phyloP scores from a whole-genome alignment of 2,113 vertebrate species.

The Holacanthus passer region DNA sequence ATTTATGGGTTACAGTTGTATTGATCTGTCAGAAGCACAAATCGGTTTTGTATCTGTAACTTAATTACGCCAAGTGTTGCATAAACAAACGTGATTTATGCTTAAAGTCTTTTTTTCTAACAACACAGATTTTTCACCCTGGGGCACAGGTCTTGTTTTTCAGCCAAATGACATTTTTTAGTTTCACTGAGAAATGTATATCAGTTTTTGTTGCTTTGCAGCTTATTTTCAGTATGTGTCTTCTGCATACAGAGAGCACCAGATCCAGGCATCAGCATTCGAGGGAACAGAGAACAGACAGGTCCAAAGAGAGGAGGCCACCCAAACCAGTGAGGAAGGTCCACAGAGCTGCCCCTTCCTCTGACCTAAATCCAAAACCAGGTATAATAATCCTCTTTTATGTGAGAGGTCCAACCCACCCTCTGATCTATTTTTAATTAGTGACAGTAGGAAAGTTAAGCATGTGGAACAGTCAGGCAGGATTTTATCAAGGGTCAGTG shows the following conservation, averaged over 20 bases:
- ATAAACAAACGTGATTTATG: background rate
- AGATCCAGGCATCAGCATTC: conserved; percentile 77
- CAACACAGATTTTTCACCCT: background rate
- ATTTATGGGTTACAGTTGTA: background rate
- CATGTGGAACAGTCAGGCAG: conserved; percentile 40
- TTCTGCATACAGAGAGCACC: conserved; percentile 68
- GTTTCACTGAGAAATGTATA: background rate
- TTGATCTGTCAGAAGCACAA: background rate
- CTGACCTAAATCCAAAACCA: conserved; percentile 88
- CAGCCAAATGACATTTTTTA: background rate
- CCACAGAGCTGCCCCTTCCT: conserved; percentile 83
- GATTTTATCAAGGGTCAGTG: conserved; percentile 32
- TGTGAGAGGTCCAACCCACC: background rate
- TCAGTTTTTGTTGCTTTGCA: background rate
- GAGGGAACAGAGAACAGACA: conserved; percentile 81
- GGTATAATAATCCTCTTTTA: conserved; percentile 82
- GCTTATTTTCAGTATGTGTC: background rate
- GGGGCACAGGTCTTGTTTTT: background rate
- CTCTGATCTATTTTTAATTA: conserved; percentile 57
- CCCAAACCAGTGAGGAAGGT: conserved; percentile 90
- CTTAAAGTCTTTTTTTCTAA: background rate
- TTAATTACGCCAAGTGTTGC: background rate
- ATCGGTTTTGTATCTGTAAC: background rate
- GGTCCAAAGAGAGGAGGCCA: conserved; percentile 86
- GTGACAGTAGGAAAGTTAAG: conserved; percentile 47